phyloP scores from a whole-genome alignment of 1,140 invertebrate genomes.

The Formica exsecta region DNA sequence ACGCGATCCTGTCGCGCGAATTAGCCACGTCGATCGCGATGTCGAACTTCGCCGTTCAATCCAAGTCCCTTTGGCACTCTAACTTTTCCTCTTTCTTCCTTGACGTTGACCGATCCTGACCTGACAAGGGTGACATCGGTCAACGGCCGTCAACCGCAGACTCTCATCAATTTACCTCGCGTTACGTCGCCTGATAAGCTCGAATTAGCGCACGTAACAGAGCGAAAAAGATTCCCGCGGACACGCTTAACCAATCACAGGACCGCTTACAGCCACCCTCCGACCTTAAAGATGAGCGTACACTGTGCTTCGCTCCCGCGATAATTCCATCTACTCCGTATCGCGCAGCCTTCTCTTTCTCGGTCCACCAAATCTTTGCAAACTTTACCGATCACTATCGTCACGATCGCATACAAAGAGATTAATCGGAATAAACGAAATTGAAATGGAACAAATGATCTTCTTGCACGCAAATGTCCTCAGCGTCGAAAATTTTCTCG shows the following conservation, averaged over 20 bases:
- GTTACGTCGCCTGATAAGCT: slow-evolving; percentile 55
- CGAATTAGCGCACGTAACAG: slow-evolving; percentile 64
- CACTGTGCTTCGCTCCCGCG: slow-evolving; percentile 50
- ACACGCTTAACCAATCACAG: slow-evolving; percentile 66
- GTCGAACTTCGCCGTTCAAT: slow-evolving; percentile 16
- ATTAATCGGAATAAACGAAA: background rate
- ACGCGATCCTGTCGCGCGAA: background rate
- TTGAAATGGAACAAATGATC: no score
- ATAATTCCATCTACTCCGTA: slow-evolving; percentile 34
- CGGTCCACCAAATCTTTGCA: background rate
- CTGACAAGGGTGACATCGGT: slow-evolving; percentile 35
- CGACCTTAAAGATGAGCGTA: slow-evolving; percentile 69
- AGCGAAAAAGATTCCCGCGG: slow-evolving; percentile 53
- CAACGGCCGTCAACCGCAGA: slow-evolving; percentile 64
- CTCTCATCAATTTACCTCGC: slow-evolving; percentile 46
- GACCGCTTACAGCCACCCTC: slow-evolving; percentile 62
- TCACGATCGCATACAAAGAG: background rate
- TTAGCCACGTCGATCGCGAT: background rate
- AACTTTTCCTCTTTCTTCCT: background rate
- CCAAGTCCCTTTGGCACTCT: background rate
- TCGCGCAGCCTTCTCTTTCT: slow-evolving; percentile 7
- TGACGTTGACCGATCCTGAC: background rate
- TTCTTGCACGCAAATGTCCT: background rate
- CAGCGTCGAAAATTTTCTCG: no score
- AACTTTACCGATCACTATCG: background rate